Evolutionary conservation across 2,113 vertebrate genomes (phyloP).

Genomic region (Ellobius talpinus): DNA sequence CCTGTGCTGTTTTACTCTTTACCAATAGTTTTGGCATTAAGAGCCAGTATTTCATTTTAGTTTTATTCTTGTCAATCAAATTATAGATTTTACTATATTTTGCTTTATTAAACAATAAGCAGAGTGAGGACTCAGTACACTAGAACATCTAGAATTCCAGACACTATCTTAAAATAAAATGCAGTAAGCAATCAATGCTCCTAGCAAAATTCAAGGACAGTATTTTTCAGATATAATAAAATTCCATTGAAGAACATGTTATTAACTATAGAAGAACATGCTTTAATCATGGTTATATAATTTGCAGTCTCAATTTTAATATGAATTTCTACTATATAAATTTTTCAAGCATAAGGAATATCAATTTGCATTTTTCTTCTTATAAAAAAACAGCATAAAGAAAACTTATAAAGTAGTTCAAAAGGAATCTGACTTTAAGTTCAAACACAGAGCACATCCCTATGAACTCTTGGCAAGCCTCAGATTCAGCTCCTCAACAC

Average conservation of each 20-base stretch:
- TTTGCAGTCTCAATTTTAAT: background rate
- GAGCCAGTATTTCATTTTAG: slow-evolving; percentile 49
- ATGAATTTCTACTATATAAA: background rate
- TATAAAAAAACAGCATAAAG: slow-evolving; percentile 4
- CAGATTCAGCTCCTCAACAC: background rate
- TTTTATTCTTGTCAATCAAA: slow-evolving; percentile 52
- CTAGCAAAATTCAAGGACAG: slow-evolving; percentile 60
- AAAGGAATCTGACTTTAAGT: slow-evolving; percentile 62
- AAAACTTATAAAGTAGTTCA: slow-evolving; percentile 56
- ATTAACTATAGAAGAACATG: slow-evolving; percentile 11
- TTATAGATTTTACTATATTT: slow-evolving; percentile 54
- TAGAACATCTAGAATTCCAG: slow-evolving; percentile 72
- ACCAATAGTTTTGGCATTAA: slow-evolving; percentile 45
- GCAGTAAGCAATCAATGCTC: slow-evolving; percentile 47
- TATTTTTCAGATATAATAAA: slow-evolving; percentile 69
- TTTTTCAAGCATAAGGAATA: slow-evolving; percentile 71
- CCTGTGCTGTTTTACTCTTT: slow-evolving; percentile 27
- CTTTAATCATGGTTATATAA: slow-evolving; percentile 34
- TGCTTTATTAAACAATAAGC: slow-evolving; percentile 52
- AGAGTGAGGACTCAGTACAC: slow-evolving; percentile 7
- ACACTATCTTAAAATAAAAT: slow-evolving; percentile 70
- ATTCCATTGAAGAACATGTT: slow-evolving; percentile 40
- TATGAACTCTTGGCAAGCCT: slow-evolving; percentile 36
- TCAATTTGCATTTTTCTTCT: slow-evolving; percentile 55
- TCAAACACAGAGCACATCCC: slow-evolving; percentile 31